phyloP scores from a whole-genome alignment of 2,888 invertebrate species.

The Parasteatoda lunata region DNA sequence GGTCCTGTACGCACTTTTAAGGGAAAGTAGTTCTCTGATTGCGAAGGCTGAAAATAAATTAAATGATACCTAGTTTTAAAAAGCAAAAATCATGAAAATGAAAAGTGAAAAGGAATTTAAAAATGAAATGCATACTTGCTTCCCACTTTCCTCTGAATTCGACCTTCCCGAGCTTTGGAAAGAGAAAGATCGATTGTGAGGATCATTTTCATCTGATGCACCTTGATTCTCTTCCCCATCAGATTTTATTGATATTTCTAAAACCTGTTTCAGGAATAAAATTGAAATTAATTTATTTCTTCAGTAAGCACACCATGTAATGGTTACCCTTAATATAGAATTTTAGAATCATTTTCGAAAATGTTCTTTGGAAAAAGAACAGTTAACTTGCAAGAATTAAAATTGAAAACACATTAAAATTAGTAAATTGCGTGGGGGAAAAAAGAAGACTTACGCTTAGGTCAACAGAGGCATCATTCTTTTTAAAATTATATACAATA shows the following conservation, averaged over 20 bases:
- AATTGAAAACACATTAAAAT: background rate
- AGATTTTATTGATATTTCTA: slow-evolving; percentile 91
- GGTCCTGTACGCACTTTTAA: slow-evolving; percentile 84
- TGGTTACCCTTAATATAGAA: background rate
- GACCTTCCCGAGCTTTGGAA: slow-evolving; percentile 52
- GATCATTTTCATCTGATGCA: slow-evolving; percentile 82
- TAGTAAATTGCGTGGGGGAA: background rate
- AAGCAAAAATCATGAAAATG: background rate
- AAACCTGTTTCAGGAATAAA: slow-evolving; percentile 79
- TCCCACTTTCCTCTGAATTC: slow-evolving; percentile 62
- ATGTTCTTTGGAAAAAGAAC: background rate
- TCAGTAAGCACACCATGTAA: too few relatives aligned
- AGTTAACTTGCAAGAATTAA: background rate
- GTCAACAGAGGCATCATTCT: slow-evolving; percentile 81
- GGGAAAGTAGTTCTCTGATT: slow-evolving; percentile 72
- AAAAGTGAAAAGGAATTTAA: background rate
- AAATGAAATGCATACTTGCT: slow-evolving; percentile 42
- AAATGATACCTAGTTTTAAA: background rate
- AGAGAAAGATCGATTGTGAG: slow-evolving; percentile 49
- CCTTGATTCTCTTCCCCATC: slow-evolving; percentile 82
- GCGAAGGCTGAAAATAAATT: slow-evolving; percentile 36
- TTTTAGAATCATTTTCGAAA: background rate
- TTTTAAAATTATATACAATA: slow-evolving; percentile 95
- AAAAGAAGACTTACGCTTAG: slow-evolving; percentile 71
- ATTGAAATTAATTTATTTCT: too few relatives aligned